Conservation (phyloP, 2,113 vertebrate genomes). For the Pipra filicauda region DNA sequence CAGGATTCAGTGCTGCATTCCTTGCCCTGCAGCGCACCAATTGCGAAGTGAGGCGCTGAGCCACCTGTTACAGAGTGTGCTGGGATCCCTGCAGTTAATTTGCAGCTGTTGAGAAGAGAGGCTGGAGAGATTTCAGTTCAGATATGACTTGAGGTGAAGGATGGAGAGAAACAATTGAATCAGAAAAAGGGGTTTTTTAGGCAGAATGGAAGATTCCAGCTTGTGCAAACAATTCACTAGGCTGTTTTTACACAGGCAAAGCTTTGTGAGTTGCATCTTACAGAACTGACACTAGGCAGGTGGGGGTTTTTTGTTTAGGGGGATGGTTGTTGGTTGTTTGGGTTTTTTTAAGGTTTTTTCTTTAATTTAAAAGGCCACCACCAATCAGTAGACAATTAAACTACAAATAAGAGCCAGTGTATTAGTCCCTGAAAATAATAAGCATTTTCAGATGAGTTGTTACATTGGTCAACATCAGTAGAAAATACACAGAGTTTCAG, state of each 20-base stretch:
- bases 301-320: background rate
- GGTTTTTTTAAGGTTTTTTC: background rate
- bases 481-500: background rate
- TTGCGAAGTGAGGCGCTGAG: rapidly evolving
- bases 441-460: background rate
- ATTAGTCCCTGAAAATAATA: background rate
- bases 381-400: background rate
- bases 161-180: background rate
- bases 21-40: background rate
- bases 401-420: background rate
- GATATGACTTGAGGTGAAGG: background rate
- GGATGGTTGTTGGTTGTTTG: too few relatives aligned
- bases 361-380: background rate
- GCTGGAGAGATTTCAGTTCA: background rate
- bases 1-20: background rate
- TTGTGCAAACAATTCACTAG: background rate
- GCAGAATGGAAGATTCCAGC: background rate
- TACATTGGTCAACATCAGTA: background rate
- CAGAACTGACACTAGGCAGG: background rate
- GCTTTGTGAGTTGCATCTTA: background rate
- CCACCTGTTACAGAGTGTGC: conserved; percentile 2
- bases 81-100: background rate
- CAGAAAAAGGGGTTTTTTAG: background rate
- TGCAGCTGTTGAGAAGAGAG: conserved; percentile 29
- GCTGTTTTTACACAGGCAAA: background rate